These are phyloP conservation scores for Cerastis rubricosa DNA, from an alignment of 2,888 invertebrate species.

Conservation along the genomic window DNA sequence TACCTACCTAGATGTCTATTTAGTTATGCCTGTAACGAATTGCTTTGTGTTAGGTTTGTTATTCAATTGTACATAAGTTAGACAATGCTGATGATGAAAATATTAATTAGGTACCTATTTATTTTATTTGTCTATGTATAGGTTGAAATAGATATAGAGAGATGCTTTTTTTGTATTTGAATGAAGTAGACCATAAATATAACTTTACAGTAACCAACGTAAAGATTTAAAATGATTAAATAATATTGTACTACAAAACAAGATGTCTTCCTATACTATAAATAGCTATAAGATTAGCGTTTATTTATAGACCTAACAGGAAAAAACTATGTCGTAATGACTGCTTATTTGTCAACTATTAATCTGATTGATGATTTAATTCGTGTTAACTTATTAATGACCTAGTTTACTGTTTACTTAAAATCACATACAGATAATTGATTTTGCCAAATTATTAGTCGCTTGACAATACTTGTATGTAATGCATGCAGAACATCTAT, in stretches of 20 bases:
- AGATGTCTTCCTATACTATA: constrained; percentile 40
- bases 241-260: background rate
- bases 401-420: background rate
- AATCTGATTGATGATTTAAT: constrained; percentile 9
- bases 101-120: constrained; percentile 15
- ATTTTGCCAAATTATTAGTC: constrained; percentile 6
- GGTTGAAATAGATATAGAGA: background rate
- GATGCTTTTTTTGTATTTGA: background rate
- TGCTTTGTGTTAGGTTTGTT: constrained; percentile 37
- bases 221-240: background rate
- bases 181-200: background rate
- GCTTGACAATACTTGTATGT: constrained; percentile 9
- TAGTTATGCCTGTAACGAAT: constrained; percentile 57
- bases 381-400: background rate
- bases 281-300: constrained; percentile 16
- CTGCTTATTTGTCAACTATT: constrained; percentile 14
- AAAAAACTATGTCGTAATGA: background rate
- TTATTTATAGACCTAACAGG: constrained; percentile 3
- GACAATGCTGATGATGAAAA: constrained; percentile 10
- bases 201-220: background rate
- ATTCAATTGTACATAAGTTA: constrained; percentile 23
- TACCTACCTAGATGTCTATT: constrained; percentile 25
- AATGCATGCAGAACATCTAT: background rate
- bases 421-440: background rate
- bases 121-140: background rate